Evolutionary conservation across 2,888 invertebrate species (phyloP).

Genomic region (Schizaphis graminum): DNA sequence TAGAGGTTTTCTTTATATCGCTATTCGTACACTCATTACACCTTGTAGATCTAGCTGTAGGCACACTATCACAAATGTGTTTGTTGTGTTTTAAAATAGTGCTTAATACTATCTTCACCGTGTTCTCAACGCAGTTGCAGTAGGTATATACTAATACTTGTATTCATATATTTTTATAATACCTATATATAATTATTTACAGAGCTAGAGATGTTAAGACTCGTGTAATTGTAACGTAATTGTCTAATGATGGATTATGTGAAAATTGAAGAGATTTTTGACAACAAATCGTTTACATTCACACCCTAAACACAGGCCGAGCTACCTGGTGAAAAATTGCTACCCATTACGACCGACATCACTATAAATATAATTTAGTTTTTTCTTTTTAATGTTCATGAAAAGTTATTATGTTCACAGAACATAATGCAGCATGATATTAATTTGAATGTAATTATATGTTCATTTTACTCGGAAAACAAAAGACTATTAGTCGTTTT

Average conservation of each 20-base stretch:
- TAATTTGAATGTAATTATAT: constrained; percentile 63
- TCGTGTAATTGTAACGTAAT: constrained; percentile 58
- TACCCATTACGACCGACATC: constrained; percentile 48
- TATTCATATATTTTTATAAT: neutral
- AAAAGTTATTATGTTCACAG: constrained; percentile 49
- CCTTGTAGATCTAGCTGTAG: neutral
- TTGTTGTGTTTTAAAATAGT: constrained; percentile 17
- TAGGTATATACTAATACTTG: neutral
- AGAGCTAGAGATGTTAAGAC: neutral
- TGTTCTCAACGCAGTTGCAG: neutral
- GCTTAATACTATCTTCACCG: neutral
- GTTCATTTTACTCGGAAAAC: constrained; percentile 54
- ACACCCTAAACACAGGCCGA: constrained; percentile 38
- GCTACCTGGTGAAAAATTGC: constrained; percentile 60
- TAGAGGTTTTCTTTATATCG: neutral
- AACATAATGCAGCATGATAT: constrained; percentile 43
- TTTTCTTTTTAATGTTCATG: constrained; percentile 53
- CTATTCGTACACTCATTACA: neutral
- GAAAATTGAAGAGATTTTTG: constrained; percentile 61
- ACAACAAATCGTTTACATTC: constrained; percentile 59
- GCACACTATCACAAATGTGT: neutral
- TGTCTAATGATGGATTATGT: constrained; percentile 58
- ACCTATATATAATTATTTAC: constrained; percentile 40
- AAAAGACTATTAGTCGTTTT: constrained; percentile 63
- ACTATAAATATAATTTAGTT: constrained; percentile 44